phyloP scores from a whole-genome alignment of 2,888 invertebrate species.

The Ametastegia equiseti region DNA sequence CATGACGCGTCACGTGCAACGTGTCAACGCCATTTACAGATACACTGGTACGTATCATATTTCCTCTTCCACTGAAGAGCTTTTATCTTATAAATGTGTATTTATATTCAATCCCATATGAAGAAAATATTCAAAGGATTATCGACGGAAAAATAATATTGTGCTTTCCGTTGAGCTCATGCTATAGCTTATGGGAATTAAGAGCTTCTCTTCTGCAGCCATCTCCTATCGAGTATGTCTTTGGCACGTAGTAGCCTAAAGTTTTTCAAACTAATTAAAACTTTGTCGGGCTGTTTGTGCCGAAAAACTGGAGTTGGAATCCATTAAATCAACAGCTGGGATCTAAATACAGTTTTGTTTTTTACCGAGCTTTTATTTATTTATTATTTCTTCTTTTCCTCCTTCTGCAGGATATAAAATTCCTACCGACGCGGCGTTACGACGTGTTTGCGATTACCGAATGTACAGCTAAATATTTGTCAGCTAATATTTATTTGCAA shows the following conservation, averaged over 20 bases:
- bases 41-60: slow-evolving; percentile 82
- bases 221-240: background rate
- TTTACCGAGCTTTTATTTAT: no score
- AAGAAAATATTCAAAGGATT: no score
- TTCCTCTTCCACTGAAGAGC: no score
- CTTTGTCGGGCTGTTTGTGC: background rate
- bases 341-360: background rate
- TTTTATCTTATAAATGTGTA: no score
- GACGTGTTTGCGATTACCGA: background rate
- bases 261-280: slow-evolving; percentile 34
- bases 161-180: background rate
- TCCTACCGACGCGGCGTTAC: background rate
- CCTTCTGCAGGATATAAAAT: background rate
- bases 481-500: background rate
- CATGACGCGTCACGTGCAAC: slow-evolving; percentile 94
- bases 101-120: no score
- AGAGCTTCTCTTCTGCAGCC: background rate
- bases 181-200: background rate
- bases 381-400: background rate
- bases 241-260: background rate
- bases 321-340: slow-evolving; percentile 3
- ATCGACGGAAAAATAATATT: no score
- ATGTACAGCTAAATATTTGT: background rate
- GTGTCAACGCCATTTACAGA: slow-evolving; percentile 91
- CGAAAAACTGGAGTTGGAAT: slow-evolving; percentile 11